A percentile compares a stretch with the other conserved stretches of the same genome.
Conservation (phyloP, 2,113 vertebrate species). For the Vimba vimba region DNA sequence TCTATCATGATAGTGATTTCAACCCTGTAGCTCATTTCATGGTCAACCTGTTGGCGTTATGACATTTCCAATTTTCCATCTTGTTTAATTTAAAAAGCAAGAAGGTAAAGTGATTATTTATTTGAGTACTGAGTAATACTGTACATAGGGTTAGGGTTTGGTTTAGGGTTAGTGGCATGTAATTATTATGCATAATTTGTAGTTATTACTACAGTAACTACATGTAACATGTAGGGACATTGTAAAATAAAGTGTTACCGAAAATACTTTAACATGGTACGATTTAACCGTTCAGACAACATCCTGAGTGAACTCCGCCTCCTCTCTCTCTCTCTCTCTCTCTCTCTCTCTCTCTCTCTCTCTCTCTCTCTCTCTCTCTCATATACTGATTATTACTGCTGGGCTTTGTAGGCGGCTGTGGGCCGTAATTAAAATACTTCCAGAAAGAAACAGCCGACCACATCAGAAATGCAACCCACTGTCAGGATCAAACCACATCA, state of each 20-base stretch:
- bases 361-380: slow-evolving; percentile 23
- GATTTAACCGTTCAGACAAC: slow-evolving; percentile 24
- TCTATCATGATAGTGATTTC: too few relatives aligned
- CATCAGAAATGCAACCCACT: slow-evolving; percentile 84
- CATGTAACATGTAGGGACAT: slow-evolving; percentile 74
- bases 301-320: slow-evolving; percentile 18
- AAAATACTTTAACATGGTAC: slow-evolving; percentile 47
- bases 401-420: slow-evolving; percentile 81
- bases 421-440: slow-evolving; percentile 88
- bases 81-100: slow-evolving; percentile 11
- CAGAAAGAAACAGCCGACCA: slow-evolving; percentile 83
- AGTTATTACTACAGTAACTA: too few relatives aligned
- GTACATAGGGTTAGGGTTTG: too few relatives aligned
- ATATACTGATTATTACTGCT: slow-evolving; percentile 73
- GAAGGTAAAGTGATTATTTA: not conserved
- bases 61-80: not conserved
- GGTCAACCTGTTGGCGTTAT: not conserved
- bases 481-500: slow-evolving; percentile 85
- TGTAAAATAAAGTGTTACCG: slow-evolving; percentile 69
- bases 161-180: too few relatives aligned
- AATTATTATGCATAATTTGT: too few relatives aligned
- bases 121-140: too few relatives aligned
- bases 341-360: not conserved
- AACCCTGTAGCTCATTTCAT: not conserved
- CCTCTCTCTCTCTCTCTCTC: not conserved